These are phyloP conservation scores for Odontomachus brunneus DNA, from an alignment of 1,140 invertebrate genomes.

Conservation along the genomic window DNA sequence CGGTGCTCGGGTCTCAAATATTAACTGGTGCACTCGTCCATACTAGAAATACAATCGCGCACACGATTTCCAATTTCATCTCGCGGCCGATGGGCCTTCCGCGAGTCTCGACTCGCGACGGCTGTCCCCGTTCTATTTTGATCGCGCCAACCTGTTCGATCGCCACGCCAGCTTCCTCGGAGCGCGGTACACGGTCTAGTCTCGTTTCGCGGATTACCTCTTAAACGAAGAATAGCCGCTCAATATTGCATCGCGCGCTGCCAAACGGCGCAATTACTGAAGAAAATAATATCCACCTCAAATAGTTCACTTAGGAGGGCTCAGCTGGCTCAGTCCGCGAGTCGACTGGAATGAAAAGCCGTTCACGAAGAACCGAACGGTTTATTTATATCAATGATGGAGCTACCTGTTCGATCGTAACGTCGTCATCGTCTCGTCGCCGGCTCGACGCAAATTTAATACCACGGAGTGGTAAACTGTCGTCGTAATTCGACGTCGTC, in stretches of 20 bases:
- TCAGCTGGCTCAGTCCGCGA: not conserved
- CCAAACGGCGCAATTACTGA: slow-evolving; percentile 12
- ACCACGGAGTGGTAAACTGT: not conserved
- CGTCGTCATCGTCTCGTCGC: not conserved
- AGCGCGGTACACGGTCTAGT: slow-evolving; percentile 12
- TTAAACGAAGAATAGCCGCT: slow-evolving; percentile 22
- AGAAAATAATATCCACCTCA: slow-evolving; percentile 17
- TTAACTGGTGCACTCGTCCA: not conserved
- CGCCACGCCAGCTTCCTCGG: slow-evolving; percentile 6
- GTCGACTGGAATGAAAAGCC: slow-evolving; percentile 25
- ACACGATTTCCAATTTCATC: slow-evolving; percentile 33
- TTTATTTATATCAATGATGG: slow-evolving; percentile 51
- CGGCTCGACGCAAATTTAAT: slow-evolving; percentile 8
- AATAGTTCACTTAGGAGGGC: not conserved
- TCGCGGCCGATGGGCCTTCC: not conserved
- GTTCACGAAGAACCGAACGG: slow-evolving; percentile 19
- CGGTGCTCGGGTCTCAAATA: slow-evolving; percentile 5
- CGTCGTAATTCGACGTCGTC: slow-evolving; percentile 20
- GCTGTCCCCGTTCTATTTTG: slow-evolving; percentile 45
- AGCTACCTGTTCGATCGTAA: slow-evolving; percentile 55
- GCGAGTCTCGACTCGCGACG: not conserved
- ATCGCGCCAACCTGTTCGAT: slow-evolving; percentile 56
- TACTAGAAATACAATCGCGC: slow-evolving; percentile 26
- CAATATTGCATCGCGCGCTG: slow-evolving; percentile 35
- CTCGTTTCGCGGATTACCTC: slow-evolving; percentile 30